Evolutionary conservation across 2,113 vertebrate species (phyloP).

Genomic region (Hippocampus mohnikei): DNA sequence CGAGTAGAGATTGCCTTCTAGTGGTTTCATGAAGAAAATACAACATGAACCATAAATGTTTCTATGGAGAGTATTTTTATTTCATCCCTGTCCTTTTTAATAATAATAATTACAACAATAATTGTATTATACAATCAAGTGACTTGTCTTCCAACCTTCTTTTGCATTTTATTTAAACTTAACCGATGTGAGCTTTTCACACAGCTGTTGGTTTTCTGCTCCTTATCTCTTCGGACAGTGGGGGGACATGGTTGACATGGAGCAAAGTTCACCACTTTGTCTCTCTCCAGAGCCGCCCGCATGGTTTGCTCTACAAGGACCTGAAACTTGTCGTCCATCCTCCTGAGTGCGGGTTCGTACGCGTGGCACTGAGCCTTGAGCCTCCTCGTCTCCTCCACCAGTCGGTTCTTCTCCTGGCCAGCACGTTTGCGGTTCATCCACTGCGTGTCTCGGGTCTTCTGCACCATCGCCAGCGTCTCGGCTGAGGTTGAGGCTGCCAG

Average conservation of each 20-base stretch:
- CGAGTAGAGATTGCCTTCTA: conserved; percentile 34
- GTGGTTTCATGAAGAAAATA: conserved; percentile 20
- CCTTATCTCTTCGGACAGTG: neutral
- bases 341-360: conserved; percentile 74
- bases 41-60: neutral
- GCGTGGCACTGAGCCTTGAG: conserved; percentile 80
- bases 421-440: conserved; percentile 79
- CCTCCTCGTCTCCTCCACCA: conserved; percentile 80
- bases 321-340: conserved; percentile 82
- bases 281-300: conserved; percentile 77
- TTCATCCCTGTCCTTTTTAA: neutral
- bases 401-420: conserved; percentile 80
- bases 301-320: conserved; percentile 77
- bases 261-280: conserved; percentile 55
- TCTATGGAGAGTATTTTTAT: neutral
- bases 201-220: neutral
- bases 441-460: conserved; percentile 81
- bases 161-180: neutral
- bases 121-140: neutral
- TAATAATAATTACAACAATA: neutral
- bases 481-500: conserved; percentile 65
- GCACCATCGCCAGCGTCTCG: conserved; percentile 71
- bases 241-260: neutral
- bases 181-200: neutral
- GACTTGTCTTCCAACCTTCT: neutral